Evolutionary conservation across 2,888 invertebrate genomes (phyloP).

Genomic region (Calameuta idolon): DNA sequence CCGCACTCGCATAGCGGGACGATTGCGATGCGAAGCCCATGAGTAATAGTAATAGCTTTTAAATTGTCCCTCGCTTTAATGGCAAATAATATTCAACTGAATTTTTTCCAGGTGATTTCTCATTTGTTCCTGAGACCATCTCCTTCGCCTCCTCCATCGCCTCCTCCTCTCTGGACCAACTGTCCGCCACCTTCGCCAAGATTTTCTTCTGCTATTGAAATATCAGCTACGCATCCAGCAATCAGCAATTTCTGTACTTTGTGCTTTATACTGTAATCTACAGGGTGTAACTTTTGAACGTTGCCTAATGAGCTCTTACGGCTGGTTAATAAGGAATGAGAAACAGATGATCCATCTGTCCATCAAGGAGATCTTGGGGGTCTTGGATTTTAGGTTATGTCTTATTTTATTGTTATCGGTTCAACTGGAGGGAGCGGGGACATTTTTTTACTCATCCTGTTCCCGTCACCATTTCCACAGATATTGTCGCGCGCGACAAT

Average conservation of each 20-base stretch:
- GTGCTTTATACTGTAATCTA: background rate
- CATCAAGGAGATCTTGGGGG: background rate
- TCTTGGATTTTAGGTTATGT: background rate
- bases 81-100: conserved; percentile 58
- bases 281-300: background rate
- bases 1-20: conserved; percentile 1
- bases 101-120: conserved; percentile 18
- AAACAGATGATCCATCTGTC: background rate
- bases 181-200: background rate
- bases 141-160: background rate
- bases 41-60: conserved; percentile 65
- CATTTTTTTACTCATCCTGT: background rate
- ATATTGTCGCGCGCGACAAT: conserved; percentile 15
- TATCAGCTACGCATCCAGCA: background rate
- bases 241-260: background rate
- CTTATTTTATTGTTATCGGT: background rate
- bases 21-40: conserved; percentile 20
- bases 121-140: conserved; percentile 21
- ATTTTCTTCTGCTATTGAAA: background rate
- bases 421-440: background rate
- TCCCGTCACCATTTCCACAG: background rate
- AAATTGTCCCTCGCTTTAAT: conserved; percentile 64
- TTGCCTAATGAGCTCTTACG: background rate
- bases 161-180: background rate
- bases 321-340: background rate